Percentiles rank a stretch among this genome's conserved stretches.
Evolutionary conservation across 2,113 vertebrate species (phyloP).

Genomic region (Microtus ochrogaster): DNA sequence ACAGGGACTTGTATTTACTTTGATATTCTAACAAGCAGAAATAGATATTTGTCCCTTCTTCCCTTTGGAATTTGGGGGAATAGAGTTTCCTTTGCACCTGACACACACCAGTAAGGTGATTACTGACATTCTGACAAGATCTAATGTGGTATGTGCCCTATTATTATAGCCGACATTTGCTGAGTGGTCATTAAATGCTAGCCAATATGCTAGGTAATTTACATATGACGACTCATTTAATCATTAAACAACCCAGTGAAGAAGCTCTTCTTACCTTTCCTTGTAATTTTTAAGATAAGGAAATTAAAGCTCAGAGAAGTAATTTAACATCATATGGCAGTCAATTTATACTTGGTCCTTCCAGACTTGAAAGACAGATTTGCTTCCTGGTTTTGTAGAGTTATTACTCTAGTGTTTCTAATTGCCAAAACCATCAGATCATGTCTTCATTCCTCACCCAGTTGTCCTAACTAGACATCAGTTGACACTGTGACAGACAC

Average conservation of each 20-base stretch:
- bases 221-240: conserved; percentile 1
- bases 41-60: background rate
- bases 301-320: background rate
- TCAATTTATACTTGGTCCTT: background rate
- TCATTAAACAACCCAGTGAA: conserved; percentile 11
- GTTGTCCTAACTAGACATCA: background rate
- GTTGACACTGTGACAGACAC: background rate
- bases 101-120: background rate
- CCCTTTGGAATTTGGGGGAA: background rate
- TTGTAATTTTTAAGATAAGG: background rate
- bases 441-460: background rate
- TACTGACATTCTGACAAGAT: background rate
- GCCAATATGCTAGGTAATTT: conserved; percentile 7
- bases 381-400: background rate
- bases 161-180: background rate
- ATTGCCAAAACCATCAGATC: background rate
- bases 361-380: background rate
- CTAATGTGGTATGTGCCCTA: background rate
- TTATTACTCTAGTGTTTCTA: conserved; percentile 1
- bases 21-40: background rate
- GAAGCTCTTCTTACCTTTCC: background rate
- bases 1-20: background rate
- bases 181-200: background rate
- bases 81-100: background rate
- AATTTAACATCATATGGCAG: background rate